Base-by-base conservation (phyloP, 2,888 invertebrate species). In the Drosophila dives region DNA sequence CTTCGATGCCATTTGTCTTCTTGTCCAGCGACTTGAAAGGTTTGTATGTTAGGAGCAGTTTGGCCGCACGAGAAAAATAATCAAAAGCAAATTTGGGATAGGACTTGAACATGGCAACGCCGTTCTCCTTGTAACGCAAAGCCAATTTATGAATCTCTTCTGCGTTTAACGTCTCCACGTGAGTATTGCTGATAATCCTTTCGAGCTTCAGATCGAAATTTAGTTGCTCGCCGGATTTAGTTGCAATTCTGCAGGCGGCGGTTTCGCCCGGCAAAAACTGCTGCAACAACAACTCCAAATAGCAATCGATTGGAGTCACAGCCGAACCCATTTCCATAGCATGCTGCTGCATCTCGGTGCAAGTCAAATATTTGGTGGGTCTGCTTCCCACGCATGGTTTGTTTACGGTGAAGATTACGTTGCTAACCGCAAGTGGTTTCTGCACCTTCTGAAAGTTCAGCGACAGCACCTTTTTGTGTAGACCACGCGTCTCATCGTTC, bases 51-150 rank as follows among this genome's bases (percentile, higher is more conserved):
- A 96, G 94, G 8, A 97, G 88, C 84, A 96, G 94, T 92, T 97
- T 97, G 32, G 97, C 94, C 2, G 96, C 95, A 91, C 95, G 95
- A 73, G 94, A 95, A 91, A 97, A 98, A 82, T 95, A 94, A 72
- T 94, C 93, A 82, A 97, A 97, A 0, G 97, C 97, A 90, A 97
- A 96, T 12, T 94, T 93, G 60, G 95, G 94, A 72, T 94, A 94
- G 2, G 94, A 90, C 89, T 95, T 95, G 74, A 96, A 96, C 72
- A 97, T 93, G 36, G 94, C 91, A 0, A 96, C 95, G 1, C 94
- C 94, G 69, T 93, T 93, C 38, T 92, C 91, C 77, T 94, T 94
- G 64, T 94, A 94, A 11, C 91, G 90, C 26, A 90, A 74, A 0
- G 94, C 94, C 72, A 94, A 77, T 10, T 91, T 78, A 68, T 91